Evolutionary conservation across 2,113 vertebrate species (phyloP).

Genomic region (Microcebus griseorufus): DNA sequence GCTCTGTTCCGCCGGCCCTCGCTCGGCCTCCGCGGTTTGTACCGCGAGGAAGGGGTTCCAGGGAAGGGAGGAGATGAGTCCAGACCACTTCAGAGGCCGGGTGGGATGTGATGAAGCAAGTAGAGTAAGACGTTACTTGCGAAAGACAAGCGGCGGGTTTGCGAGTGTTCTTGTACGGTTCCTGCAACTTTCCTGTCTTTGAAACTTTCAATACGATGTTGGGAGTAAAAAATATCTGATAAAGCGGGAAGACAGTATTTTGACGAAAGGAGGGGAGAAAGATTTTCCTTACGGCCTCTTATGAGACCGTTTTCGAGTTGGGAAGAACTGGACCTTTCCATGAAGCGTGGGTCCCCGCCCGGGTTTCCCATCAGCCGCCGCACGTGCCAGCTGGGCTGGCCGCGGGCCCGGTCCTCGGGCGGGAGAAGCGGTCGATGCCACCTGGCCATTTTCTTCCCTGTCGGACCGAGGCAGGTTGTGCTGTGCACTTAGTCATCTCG

Average conservation of each 20-base stretch:
- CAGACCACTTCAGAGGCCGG: neutral
- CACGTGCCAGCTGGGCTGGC: neutral
- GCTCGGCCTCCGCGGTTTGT: neutral
- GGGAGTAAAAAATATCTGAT: neutral
- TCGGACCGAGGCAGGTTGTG: slow-evolving; percentile 3
- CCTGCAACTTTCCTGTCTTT: neutral
- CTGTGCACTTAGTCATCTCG: slow-evolving; percentile 45
- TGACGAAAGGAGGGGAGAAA: neutral
- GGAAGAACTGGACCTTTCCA: neutral
- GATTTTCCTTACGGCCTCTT: neutral
- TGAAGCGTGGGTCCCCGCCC: neutral
- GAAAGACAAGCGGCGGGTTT: neutral
- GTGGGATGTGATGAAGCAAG: rapidly evolving
- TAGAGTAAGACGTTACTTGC: rapidly evolving
- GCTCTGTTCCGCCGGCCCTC: no score
- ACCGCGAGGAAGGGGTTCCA: neutral
- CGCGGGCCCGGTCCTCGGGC: neutral
- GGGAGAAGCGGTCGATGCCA: neutral
- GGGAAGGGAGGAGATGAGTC: neutral
- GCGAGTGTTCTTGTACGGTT: neutral
- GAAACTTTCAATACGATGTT: neutral
- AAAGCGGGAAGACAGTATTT: neutral
- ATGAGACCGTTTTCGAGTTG: neutral
- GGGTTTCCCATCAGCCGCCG: neutral
- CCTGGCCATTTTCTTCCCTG: neutral